These are phyloP conservation scores for human DNA, from an alignment of 2,113 vertebrate genomes.

Conservation along the genomic window GRCh38 chr19:48571501-48572000, in stretches of 20 bases:
- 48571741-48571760: background rate
- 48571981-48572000: background rate
- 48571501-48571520: too few relatives aligned
- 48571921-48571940: background rate
- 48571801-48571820: background rate
- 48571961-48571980: background rate
- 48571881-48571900: background rate
- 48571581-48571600: background rate
- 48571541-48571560: background rate
- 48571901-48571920: background rate
- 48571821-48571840: background rate
- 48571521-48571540: too few relatives aligned
- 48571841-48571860: background rate
- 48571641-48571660: background rate
- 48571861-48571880: background rate
- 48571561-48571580: background rate
- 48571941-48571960: background rate
- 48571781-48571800: background rate
- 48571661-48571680: background rate
- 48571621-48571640: background rate
- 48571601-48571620: background rate
- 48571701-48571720: background rate
- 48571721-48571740: background rate
- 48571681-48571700: background rate
- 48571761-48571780: background rate